A percentile compares a stretch with the other conserved stretches of the same genome.
These are phyloP conservation scores for Huso huso DNA, from an alignment of 2,797 vertebrate species.

Conservation along the genomic window DNA sequence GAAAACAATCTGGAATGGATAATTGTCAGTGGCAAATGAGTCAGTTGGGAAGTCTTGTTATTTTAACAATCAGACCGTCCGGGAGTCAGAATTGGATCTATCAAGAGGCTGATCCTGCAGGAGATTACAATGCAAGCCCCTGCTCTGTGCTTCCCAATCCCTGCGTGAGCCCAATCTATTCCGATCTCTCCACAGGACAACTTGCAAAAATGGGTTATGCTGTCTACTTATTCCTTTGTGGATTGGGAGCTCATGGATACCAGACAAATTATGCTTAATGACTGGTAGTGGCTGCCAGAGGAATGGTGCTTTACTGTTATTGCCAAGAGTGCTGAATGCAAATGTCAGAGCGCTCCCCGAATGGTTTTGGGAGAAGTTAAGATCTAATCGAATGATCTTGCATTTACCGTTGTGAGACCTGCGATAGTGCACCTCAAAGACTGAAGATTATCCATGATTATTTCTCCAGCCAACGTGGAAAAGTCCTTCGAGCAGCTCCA, in stretches of 20 bases:
- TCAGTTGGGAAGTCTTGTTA: no score
- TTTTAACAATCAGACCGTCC: background rate
- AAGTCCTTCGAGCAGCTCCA: slow-evolving; percentile 90
- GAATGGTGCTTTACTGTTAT: slow-evolving; percentile 22
- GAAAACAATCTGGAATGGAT: slow-evolving; percentile 40
- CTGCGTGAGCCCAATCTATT: slow-evolving; percentile 38
- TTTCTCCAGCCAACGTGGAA: slow-evolving; percentile 74
- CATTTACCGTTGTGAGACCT: slow-evolving; percentile 74
- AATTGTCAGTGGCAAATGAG: slow-evolving; percentile 25
- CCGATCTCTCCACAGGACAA: slow-evolving; percentile 50
- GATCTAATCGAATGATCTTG: slow-evolving; percentile 23
- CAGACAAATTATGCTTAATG: slow-evolving; percentile 61
- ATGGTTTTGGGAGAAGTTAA: background rate
- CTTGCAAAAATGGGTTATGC: slow-evolving; percentile 53
- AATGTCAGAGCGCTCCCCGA: slow-evolving; percentile 11
- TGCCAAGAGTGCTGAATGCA: slow-evolving; percentile 19
- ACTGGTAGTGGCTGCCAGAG: slow-evolving; percentile 30
- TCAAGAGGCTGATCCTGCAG: slow-evolving; percentile 31
- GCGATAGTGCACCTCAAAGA: slow-evolving; percentile 72
- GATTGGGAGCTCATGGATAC: slow-evolving; percentile 51
- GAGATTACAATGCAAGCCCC: slow-evolving; percentile 26
- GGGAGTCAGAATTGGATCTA: slow-evolving; percentile 40
- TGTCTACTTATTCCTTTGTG: slow-evolving; percentile 52
- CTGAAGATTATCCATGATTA: slow-evolving; percentile 76
- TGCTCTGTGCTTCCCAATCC: slow-evolving; percentile 30